Evolutionary conservation across 2,113 vertebrate genomes (phyloP), one percentile per base, ranked within the genome.

Genomic region (Scophthalmus maximus): DNA sequence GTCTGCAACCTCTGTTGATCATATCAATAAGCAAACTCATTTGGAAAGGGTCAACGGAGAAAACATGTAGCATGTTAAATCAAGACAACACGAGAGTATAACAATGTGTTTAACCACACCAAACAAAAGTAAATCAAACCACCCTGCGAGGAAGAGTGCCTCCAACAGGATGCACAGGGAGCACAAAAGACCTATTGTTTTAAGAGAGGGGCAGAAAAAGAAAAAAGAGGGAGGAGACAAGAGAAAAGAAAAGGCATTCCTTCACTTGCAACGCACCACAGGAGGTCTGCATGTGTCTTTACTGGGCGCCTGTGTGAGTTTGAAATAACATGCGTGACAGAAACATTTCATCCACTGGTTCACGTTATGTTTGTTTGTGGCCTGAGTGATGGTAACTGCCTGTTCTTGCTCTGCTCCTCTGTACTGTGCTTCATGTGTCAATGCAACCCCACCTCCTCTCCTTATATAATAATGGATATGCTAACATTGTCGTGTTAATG

Each of bases 151-250:
- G 63, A 46, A 57, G 57, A 77, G 51, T 18, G 69, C 44, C 63
- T 77, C 23, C 14, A 40, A 57, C 56, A 69, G 67, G 88, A 89
- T 80, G 71, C 67, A 52, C 67, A 17, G 46, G 36, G 63, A 44
- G 38, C 85, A 91, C 82, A 90, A 86, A 76, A 71, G 77, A 79
- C 52, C 84, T 68, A 86, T 91, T 92, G 89, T 92, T 91, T 76
- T 32, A 49, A 57, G 49, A 18, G 49, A 69, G n/a, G 57, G 26
- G 47, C 59, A 70, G 55, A 42, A 67, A 73, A 52, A 68, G 40
- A 63, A 68, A 63, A 68, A 44, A 57, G 22, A 26, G 56, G 27
- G 60, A 62, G 70, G 55, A 8, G 49, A 42, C n/a, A 52, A 44
- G 65, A 73, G 32, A 67, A 40, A 66, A 60, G 59, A 36, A 36